Evolutionary conservation across 2,888 invertebrate genomes (phyloP).

Genomic region (Pemphredon lugubris): DNA sequence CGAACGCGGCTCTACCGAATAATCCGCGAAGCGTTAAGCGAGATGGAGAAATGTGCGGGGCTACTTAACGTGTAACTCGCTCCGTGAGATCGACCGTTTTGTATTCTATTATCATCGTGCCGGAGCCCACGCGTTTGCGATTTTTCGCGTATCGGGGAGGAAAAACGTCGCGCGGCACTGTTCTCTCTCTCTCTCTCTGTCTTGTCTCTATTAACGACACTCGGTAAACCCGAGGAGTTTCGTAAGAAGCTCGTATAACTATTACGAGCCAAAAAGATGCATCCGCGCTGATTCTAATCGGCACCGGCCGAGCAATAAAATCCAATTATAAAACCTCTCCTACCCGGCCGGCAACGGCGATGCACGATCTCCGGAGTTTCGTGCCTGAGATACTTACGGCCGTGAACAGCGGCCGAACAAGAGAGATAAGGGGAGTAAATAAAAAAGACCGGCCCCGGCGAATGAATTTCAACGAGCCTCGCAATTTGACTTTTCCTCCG

Average conservation of each 20-base stretch:
- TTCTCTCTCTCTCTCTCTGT: no score
- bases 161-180: not conserved
- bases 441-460: constrained; percentile 28
- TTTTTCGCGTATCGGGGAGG: not conserved
- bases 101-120: constrained; percentile 17
- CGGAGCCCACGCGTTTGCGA: not conserved
- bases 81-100: constrained; percentile 12
- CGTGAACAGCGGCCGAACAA: constrained; percentile 19
- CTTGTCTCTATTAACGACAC: no score
- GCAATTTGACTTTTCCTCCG: constrained; percentile 31
- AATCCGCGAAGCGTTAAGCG: not conserved
- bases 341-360: constrained; percentile 2
- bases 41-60: not conserved
- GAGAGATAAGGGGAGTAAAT: constrained; percentile 16
- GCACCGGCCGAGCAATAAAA: constrained; percentile 35
- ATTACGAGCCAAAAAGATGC: not conserved
- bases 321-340: constrained; percentile 42
- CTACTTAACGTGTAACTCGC: constrained; percentile 1
- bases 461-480: constrained; percentile 50
- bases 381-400: constrained; percentile 39
- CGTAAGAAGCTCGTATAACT: no score
- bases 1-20: constrained; percentile 1
- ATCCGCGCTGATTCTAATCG: constrained; percentile 32
- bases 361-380: constrained; percentile 27
- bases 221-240: no score